phyloP scores from a whole-genome alignment of 1,140 invertebrate genomes.

The Aphis gossypii region DNA sequence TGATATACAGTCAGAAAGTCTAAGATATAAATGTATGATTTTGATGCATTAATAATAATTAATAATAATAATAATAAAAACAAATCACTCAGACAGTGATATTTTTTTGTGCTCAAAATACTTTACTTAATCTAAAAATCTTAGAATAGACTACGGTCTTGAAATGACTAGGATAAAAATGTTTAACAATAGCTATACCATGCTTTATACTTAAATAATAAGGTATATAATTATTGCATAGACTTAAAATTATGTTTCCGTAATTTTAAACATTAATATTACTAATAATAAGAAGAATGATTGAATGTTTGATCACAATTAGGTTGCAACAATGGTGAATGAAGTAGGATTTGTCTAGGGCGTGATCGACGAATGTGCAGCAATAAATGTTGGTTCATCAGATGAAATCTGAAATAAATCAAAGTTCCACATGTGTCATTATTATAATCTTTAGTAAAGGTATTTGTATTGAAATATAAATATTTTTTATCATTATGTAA shows the following conservation, averaged over 20 bases:
- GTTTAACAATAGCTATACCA: conserved; percentile 51
- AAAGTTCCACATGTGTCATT: not conserved
- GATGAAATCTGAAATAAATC: conserved; percentile 53
- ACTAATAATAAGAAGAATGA: conserved; percentile 55
- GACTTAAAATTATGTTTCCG: conserved; percentile 46
- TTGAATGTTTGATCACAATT: conserved; percentile 58
- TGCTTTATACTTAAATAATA: conserved; percentile 53
- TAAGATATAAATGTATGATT: conserved; percentile 7
- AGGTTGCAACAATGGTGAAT: conserved; percentile 56
- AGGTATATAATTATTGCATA: conserved; percentile 48
- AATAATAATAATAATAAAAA: conserved; percentile 17
- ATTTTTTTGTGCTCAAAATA: not conserved
- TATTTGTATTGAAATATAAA: not conserved
- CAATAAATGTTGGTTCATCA: conserved; percentile 30
- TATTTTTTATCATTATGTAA: not conserved
- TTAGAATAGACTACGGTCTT: conserved; percentile 22
- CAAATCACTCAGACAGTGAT: not conserved
- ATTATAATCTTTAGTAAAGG: not conserved
- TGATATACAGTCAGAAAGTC: not conserved
- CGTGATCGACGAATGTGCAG: conserved; percentile 5
- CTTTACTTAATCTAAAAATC: conserved; percentile 11
- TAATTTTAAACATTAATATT: conserved; percentile 46
- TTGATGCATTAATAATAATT: not conserved
- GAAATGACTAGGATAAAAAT: conserved; percentile 48
- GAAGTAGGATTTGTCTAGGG: conserved; percentile 53